These are phyloP conservation scores for Lagodon rhomboides DNA, from an alignment of 2,797 vertebrate species.

Conservation along the genomic window DNA sequence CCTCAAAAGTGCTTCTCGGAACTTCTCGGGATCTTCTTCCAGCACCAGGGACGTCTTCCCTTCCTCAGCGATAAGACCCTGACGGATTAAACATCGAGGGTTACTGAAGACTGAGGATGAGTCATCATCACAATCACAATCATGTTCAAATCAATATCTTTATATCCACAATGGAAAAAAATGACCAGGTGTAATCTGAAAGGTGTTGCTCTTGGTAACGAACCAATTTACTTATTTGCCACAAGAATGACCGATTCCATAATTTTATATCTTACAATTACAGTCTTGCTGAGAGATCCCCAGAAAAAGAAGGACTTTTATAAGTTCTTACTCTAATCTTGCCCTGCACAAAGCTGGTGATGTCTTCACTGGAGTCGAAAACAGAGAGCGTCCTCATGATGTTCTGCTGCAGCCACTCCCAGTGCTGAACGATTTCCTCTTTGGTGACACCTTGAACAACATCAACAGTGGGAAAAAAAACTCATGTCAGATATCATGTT, in stretches of 20 bases:
- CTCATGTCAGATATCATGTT: neutral
- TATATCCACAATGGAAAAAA: neutral
- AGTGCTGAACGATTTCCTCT: constrained; percentile 96
- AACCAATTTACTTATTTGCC: neutral
- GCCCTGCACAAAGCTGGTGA: constrained; percentile 98
- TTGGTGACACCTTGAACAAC: constrained; percentile 89
- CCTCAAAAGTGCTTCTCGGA: constrained; percentile 93
- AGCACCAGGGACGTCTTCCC: constrained; percentile 89
- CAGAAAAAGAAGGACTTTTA: neutral
- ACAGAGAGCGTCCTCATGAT: constrained; percentile 97
- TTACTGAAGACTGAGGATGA: neutral
- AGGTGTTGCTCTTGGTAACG: neutral
- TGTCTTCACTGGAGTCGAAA: constrained; percentile 97
- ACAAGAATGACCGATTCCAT: neutral
- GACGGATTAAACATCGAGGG: constrained; percentile 1
- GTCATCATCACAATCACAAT: no score
- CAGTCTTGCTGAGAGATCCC: constrained; percentile 5
- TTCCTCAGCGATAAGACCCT: constrained; percentile 99
- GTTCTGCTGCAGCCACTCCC: constrained; percentile 97
- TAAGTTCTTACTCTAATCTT: constrained; percentile 93
- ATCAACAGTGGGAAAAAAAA: constrained; percentile 31
- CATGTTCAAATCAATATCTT: neutral
- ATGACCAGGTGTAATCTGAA: neutral
- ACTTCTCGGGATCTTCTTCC: constrained; percentile 96
- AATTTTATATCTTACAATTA: neutral